phyloP scores from a whole-genome alignment of 2,113 vertebrate species.

The Abramis brama region DNA sequence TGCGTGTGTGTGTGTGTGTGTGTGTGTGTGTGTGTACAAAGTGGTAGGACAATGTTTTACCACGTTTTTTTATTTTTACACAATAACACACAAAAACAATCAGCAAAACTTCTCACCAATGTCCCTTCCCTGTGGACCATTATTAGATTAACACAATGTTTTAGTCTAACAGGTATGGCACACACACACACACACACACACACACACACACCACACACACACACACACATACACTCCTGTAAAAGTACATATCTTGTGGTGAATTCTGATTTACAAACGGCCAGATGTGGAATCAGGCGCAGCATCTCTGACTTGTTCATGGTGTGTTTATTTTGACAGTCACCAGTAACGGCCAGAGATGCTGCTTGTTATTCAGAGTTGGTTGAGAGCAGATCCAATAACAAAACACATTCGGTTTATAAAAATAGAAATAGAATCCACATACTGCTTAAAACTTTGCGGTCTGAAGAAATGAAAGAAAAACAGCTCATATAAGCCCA shows the following conservation, averaged over 20 bases:
- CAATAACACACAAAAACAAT: background rate
- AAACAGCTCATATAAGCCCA: conserved; percentile 44
- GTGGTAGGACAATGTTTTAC: conserved; percentile 35
- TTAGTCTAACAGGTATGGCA: background rate
- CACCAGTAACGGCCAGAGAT: conserved; percentile 65
- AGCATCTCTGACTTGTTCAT: conserved; percentile 69
- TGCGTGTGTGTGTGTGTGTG: background rate
- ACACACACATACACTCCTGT: background rate
- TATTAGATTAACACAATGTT: background rate
- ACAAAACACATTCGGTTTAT: conserved; percentile 68
- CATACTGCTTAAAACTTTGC: conserved; percentile 66
- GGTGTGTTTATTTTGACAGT: conserved; percentile 78
- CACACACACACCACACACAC: too few species aligned
- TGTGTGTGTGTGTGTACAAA: conserved; percentile 37
- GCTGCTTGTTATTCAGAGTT: conserved; percentile 55
- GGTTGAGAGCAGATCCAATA: conserved; percentile 59
- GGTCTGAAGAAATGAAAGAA: conserved; percentile 58
- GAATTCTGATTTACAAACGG: conserved; percentile 67
- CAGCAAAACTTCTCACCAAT: background rate
- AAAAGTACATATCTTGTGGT: conserved; percentile 69
- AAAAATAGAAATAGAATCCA: conserved; percentile 68
- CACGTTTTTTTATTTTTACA: background rate
- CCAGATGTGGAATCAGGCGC: conserved; percentile 72
- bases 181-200: background rate
- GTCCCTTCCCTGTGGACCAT: background rate